Evolutionary conservation across 2,888 invertebrate genomes (phyloP).

Genomic region (Pycnomerus fuliginosus): DNA sequence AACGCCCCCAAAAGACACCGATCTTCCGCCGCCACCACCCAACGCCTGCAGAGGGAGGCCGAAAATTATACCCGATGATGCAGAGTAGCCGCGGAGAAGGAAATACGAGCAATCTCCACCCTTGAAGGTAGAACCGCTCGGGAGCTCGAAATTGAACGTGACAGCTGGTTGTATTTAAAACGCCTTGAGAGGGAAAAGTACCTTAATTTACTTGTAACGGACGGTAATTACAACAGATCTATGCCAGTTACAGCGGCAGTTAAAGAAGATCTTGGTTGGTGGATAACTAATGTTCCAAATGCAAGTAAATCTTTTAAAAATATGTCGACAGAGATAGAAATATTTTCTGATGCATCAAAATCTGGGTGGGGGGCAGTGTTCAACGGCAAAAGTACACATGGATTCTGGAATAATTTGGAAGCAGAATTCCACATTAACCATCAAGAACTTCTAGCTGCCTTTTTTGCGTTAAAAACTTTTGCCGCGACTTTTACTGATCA

Average conservation of each 20-base stretch:
- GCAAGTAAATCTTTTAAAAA: not conserved
- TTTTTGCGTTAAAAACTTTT: constrained; percentile 8
- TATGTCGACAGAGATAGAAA: not conserved
- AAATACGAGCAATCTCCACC: too few relatives aligned
- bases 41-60: too few relatives aligned
- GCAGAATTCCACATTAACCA: constrained; percentile 5
- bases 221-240: constrained; percentile 7
- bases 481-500: constrained; percentile 5
- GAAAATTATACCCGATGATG: too few relatives aligned
- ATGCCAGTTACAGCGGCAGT: not conserved
- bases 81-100: too few relatives aligned
- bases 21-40: too few relatives aligned
- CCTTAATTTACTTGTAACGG: constrained; percentile 8
- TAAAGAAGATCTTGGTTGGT: constrained; percentile 2
- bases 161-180: constrained; percentile 26
- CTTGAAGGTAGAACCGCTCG: too few relatives aligned
- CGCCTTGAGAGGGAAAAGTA: constrained; percentile 21
- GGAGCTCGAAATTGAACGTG: too few relatives aligned
- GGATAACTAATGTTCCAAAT: not conserved
- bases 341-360: constrained; percentile 7
- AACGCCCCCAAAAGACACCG: too few relatives aligned
- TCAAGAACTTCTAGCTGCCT: constrained; percentile 7
- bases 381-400: constrained; percentile 1
- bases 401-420: constrained; percentile 1
- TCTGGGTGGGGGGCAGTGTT: constrained; percentile 7